These are phyloP conservation scores for Pelodytes ibericus DNA, from an alignment of 2,797 vertebrate species.

Conservation along the genomic window DNA sequence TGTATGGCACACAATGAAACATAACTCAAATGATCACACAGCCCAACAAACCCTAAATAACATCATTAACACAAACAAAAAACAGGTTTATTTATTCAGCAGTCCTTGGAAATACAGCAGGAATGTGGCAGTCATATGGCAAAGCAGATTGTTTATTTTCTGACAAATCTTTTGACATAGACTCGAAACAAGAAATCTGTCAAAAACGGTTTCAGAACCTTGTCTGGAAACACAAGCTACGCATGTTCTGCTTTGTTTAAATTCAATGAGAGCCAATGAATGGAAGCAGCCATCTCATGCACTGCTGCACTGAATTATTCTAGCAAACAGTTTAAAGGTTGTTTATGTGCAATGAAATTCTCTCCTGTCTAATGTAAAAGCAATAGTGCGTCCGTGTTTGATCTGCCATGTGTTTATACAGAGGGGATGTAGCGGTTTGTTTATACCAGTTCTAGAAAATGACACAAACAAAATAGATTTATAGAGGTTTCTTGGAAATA, in stretches of 20 bases:
- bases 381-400: background rate
- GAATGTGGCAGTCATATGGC: conserved; percentile 14
- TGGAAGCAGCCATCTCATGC: conserved; percentile 4
- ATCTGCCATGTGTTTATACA: background rate
- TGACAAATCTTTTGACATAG: conserved; percentile 18
- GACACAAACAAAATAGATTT: no score
- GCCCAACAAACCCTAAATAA: background rate
- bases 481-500: no score
- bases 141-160: conserved; percentile 38
- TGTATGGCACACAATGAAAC: no score
- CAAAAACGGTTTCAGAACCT: background rate
- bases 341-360: background rate
- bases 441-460: background rate
- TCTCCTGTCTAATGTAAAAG: background rate
- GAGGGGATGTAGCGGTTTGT: background rate
- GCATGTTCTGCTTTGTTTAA: background rate
- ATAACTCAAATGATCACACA: background rate
- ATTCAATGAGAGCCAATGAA: background rate
- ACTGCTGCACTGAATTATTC: background rate
- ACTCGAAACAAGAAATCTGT: background rate
- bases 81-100: conserved; percentile 11
- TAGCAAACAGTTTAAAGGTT: background rate
- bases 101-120: background rate
- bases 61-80: background rate
- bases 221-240: conserved; percentile 24